Base-by-base conservation (phyloP, 1,140 invertebrate genomes). In the Panagrolaimus sp. region DNA sequence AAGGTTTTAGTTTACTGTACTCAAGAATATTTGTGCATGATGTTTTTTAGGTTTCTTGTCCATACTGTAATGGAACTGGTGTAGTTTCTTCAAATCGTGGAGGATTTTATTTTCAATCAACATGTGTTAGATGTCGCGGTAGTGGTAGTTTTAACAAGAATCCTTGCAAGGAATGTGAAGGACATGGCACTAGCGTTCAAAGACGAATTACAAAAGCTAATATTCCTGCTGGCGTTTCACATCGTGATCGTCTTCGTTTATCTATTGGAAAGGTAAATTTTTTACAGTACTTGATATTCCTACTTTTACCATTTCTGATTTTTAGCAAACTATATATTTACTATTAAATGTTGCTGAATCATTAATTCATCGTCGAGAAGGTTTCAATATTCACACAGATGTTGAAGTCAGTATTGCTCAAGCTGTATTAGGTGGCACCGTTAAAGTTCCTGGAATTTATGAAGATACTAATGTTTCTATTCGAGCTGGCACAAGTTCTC, bases 81-180 rank as follows among this genome's bases (percentile, higher is more conserved):
- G 92, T 94, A 89, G 93, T 84, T 31, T 16, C 81, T 16, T 69
- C 74, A 51, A 72, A 73, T 20, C 86, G 85, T 14, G 87, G 96
- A 43, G 93, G 94, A 47, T 98, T 98, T 86, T 89, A 98, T 16
- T 97, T 98, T 92, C 88, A 93, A 64, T 91, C 91, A 9, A 96
- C 95, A 0, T 99, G 96, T 84, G 87, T 93, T 72, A 89, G 90
- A 75, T 99, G 96, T 84, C 88, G 91, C 78, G 96, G 96, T 5
- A 89, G 89, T 0, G 87, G 90, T 66, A 88, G 91, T 81, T 87
- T 90, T 72, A 96, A 97, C 69, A 92, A 92, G 82, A 89, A 89
- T 83, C 93, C 94, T 0, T 99, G 96, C 84, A 80, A 81, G 9
- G 92, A 95, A 74, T 99, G 96, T 86, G 88, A 90, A 73, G 96